phyloP scores from a whole-genome alignment of 2,113 vertebrate species.

The Paracyprichromis sp. region DNA sequence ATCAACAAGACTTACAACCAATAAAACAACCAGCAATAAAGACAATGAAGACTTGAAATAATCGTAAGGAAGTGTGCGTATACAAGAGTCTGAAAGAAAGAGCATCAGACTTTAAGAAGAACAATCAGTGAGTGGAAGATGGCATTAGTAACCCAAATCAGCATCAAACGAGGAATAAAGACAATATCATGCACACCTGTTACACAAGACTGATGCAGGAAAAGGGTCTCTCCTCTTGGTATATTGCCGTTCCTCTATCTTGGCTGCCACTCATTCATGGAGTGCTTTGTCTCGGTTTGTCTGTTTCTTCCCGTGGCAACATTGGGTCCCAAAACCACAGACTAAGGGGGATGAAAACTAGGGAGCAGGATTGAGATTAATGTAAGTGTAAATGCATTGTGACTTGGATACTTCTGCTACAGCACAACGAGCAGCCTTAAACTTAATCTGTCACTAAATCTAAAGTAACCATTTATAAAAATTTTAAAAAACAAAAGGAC shows the following conservation, averaged over 20 bases:
- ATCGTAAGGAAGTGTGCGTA: background rate
- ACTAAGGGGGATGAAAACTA: constrained; percentile 45
- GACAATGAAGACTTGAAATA: background rate
- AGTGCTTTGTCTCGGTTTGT: constrained; percentile 57
- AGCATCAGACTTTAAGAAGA: background rate
- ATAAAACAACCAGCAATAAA: background rate
- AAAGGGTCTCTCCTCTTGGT: constrained; percentile 14
- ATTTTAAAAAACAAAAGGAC: background rate
- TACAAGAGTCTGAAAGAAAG: background rate
- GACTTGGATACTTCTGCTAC: background rate
- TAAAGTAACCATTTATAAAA: background rate
- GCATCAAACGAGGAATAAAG: background rate
- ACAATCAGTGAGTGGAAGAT: background rate
- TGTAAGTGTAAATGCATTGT: background rate
- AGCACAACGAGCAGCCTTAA: background rate
- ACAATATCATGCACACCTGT: constrained; percentile 49
- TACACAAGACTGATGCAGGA: constrained; percentile 53
- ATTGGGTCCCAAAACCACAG: constrained; percentile 63
- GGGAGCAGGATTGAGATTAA: background rate
- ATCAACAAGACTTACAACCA: background rate
- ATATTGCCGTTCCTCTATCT: background rate
- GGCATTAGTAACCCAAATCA: background rate
- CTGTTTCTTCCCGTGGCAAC: constrained; percentile 65
- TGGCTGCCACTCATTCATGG: constrained; percentile 53
- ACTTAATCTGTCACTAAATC: background rate